A percentile compares a stretch with the other conserved stretches of the same genome.
Conservation (phyloP, 2,888 invertebrate genomes). For the Paralinhomoeus sp. region DNA sequence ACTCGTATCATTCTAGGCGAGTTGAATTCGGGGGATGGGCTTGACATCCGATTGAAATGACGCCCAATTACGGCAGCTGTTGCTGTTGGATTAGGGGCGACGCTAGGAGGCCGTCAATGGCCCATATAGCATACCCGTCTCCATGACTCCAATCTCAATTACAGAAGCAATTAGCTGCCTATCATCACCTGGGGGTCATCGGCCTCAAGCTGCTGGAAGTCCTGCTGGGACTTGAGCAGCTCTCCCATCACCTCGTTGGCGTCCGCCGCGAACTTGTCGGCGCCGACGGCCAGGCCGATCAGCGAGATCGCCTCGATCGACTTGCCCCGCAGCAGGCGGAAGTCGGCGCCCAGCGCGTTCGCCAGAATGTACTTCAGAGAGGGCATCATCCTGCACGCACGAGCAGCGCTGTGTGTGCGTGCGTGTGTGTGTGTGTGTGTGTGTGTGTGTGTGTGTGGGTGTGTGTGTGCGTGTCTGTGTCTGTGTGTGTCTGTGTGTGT, state of each 20-base stretch:
- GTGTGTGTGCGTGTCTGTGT: too few species aligned
- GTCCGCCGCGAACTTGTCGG: conserved; percentile 51
- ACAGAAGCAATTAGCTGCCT: too few species aligned
- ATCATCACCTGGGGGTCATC: conserved; percentile 47
- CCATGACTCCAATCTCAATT: too few species aligned
- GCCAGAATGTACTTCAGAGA: conserved; percentile 88
- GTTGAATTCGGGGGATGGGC: too few species aligned
- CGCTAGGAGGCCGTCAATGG: too few species aligned
- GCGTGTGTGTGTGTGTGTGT: background rate
- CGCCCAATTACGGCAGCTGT: too few species aligned
- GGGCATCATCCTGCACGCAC: conserved; percentile 50
- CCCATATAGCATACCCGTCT: too few species aligned
- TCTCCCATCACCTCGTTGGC: conserved; percentile 88
- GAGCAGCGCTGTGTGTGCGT: too few species aligned
- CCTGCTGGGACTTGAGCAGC: conserved; percentile 64
- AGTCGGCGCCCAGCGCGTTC: conserved; percentile 44
- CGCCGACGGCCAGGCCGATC: conserved; percentile 49
- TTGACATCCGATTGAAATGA: too few species aligned
- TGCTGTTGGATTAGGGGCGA: too few species aligned
- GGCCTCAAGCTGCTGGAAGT: conserved; percentile 49
- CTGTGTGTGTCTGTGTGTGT: conserved; percentile 1
- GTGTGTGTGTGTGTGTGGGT: too few species aligned
- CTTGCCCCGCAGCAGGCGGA: conserved; percentile 77
- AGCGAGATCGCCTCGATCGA: conserved; percentile 96
- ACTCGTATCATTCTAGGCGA: too few species aligned